phyloP scores from a whole-genome alignment of 2,888 invertebrate species.

The Entomobrya proxima region DNA sequence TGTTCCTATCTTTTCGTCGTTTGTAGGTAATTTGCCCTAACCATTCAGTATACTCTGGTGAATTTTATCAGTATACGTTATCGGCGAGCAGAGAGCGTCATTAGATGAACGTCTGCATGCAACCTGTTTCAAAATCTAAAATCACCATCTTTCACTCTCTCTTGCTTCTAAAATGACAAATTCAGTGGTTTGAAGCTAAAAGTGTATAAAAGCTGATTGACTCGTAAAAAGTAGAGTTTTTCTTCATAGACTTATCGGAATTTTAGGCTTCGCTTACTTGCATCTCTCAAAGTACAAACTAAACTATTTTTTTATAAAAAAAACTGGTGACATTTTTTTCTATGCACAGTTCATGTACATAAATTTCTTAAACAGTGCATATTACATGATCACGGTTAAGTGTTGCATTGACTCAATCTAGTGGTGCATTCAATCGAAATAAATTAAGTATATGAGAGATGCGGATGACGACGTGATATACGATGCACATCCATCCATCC shows the following conservation, averaged over 20 bases:
- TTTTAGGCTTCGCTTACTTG: not conserved
- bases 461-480: not conserved
- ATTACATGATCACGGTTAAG: not conserved
- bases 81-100: not conserved
- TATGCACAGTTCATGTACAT: not conserved
- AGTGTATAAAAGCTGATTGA: not conserved
- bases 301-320: conserved; percentile 23
- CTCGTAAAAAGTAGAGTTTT: not conserved
- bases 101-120: not conserved
- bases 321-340: conserved; percentile 71
- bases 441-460: conserved; percentile 6
- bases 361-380: not conserved
- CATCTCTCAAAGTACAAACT: conserved; percentile 62
- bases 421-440: not conserved
- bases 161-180: not conserved
- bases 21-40: conserved; percentile 21
- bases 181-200: not conserved
- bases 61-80: not conserved
- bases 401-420: not conserved
- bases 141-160: not conserved
- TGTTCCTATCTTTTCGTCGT: not conserved
- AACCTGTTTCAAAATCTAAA: not conserved
- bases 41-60: not conserved
- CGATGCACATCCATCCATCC: not conserved
- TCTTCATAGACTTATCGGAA: conserved; percentile 3